phyloP scores from a whole-genome alignment of 2,113 vertebrate genomes.

The Micromys minutus region DNA sequence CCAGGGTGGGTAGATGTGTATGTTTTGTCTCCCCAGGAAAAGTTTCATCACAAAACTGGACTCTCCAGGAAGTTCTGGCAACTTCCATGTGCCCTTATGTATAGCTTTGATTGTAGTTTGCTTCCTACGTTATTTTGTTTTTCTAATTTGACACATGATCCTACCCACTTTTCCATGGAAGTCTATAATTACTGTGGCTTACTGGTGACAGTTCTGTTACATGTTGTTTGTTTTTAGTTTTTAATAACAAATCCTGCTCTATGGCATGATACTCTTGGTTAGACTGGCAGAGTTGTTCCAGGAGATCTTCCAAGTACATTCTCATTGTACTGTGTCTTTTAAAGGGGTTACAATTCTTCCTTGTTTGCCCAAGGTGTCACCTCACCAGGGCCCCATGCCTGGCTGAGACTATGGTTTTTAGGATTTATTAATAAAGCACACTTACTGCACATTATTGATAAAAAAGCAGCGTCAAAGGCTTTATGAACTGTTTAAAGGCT shows the following conservation, averaged over 20 bases:
- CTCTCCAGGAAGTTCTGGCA: neutral
- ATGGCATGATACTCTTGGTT: neutral
- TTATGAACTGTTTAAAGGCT: neutral
- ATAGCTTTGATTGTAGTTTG: neutral
- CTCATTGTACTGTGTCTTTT: neutral
- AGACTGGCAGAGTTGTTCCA: neutral
- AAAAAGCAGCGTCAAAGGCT: neutral
- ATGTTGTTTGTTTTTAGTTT: neutral
- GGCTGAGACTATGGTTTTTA: neutral
- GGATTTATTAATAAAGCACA: conserved; percentile 26
- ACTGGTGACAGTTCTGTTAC: neutral
- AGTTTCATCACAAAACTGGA: neutral
- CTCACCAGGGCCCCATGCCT: neutral
- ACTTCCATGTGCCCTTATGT: neutral
- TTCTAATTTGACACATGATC: neutral
- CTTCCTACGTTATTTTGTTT: neutral
- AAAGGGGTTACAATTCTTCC: no score
- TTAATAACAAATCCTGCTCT: neutral
- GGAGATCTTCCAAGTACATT: neutral
- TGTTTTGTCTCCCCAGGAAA: neutral
- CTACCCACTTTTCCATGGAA: neutral
- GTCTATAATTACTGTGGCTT: neutral
- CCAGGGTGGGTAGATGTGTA: neutral
- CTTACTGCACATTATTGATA: neutral
- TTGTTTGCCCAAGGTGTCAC: neutral